These are phyloP conservation scores for Exephanes ischioxanthus DNA, from an alignment of 2,888 invertebrate genomes.

Conservation along the genomic window DNA sequence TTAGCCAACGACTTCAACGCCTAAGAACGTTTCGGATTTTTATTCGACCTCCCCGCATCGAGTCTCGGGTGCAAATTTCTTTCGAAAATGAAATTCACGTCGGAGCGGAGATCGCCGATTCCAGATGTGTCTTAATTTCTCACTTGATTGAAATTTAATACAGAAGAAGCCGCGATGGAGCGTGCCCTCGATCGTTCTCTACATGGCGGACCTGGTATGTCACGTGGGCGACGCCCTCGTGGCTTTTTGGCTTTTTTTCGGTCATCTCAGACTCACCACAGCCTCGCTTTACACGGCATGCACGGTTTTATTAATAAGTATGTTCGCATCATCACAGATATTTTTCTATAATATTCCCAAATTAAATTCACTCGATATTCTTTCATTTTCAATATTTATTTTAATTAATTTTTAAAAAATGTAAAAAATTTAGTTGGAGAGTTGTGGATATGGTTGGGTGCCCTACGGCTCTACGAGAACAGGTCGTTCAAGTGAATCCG, in stretches of 20 bases:
- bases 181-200: constrained; percentile 76
- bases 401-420: constrained; percentile 18
- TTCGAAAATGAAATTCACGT: constrained; percentile 19
- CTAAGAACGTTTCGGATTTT: neutral
- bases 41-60: neutral
- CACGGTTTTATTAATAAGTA: constrained; percentile 74
- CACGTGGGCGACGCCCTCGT: constrained; percentile 74
- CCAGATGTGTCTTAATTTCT: constrained; percentile 10
- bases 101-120: neutral
- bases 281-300: constrained; percentile 73
- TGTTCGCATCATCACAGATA: constrained; percentile 40
- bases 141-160: constrained; percentile 6
- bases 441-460: constrained; percentile 78
- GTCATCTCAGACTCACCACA: constrained; percentile 66
- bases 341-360: too few relatives aligned
- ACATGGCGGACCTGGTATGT: constrained; percentile 74
- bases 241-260: constrained; percentile 75
- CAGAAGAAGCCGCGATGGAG: constrained; percentile 77
- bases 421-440: constrained; percentile 72
- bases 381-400: neutral
- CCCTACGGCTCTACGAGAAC: constrained; percentile 75
- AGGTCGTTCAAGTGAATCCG: constrained; percentile 72
- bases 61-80: neutral
- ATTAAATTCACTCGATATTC: neutral
- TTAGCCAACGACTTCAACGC: neutral